Base-by-base conservation (phyloP, 2,797 vertebrate species). In the Poliocrania exsul region DNA sequence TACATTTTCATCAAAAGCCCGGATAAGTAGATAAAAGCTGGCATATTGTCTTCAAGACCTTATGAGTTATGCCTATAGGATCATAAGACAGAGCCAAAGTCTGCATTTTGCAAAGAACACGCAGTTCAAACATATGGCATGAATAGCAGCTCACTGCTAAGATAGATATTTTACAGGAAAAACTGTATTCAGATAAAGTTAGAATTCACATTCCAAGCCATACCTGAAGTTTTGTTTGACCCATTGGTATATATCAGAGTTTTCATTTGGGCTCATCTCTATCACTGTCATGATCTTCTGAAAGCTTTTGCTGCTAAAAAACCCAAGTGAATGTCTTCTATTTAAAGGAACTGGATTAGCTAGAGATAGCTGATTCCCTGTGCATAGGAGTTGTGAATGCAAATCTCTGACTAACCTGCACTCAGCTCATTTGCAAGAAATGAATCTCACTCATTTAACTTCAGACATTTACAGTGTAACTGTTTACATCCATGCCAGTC, bases 401-500 rank as follows among this genome's bases (percentile, higher is more conserved):
- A 71, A 37, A 72, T 79, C 18, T 88, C 61, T 65, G 56, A n/a
- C 57, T 92, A 84, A 78, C 73, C 54, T 66, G 66, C 47, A 29
- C 38, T 79, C 13, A 56, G 40, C 51, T 90, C n/a, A 66, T 94
- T 92, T 92, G 44, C 51, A 77, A 91, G 71, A 84, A 23, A 60
- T 75, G 17, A 81, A 72, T 72, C 28, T 86, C 62, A 84, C 44
- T 81, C 44, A 81, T 78, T 93, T 90, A 65, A 61, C 56, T 91
- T 86, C 86, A 91, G 81, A 84, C 74, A 86, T 86, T 28, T 72
- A 70, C 66, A 77, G 38, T 16, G 18, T 40, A 84, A 72, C 42
- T 92, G 51, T 90, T 94, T 94, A 72, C 58, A 90, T 44, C 54
- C 33, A 37, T 72, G 81, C 24, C 88, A 92, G 62, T 84, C 88